Base-by-base conservation (phyloP, 1,140 invertebrate species). In the Polypedilum vanderplanki region DNA sequence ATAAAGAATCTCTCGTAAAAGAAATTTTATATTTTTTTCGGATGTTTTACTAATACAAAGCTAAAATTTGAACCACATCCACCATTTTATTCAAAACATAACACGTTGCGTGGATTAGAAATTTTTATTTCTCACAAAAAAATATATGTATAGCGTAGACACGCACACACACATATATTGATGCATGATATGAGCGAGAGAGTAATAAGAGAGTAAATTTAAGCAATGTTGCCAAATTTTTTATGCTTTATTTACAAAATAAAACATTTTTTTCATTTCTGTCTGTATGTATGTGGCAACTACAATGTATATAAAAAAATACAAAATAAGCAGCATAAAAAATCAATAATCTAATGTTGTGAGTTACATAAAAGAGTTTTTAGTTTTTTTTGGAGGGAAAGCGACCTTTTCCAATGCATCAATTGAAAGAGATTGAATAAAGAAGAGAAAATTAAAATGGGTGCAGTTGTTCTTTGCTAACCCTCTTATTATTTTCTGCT, bases 291-390 rank as follows among this genome's bases (percentile, higher is more conserved):
- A 18, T 70, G 46, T 12, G 46, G 46, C 46, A 57, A 57, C 46
- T 57, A 57, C 46, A 57, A n/a, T 33, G 24, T 3, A 15, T 3
- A 17, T 57, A 57, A 3, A 17, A 12, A 57, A 57, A 12, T 15
- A 57, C 46, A 57, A 20, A 18, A 12, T 70, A 70, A 20, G 18
- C 65, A 70, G 65, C 65, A 70, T 70, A 20, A 70, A 70, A 70
- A 70, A 70, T 70, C 65, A 70, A 70, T 70, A 70, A 70, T 70
- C 65, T 70, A 70, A 70, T 70, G 65, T 22, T 70, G 12, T 57
- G 46, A n/a, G 17, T 70, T 70, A 70, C 65, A 70, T 70, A 70
- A 70, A 70, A 18, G n/a, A 57, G 46, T 57, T 57, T 57, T 57
- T 12, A 57, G n/a, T 57, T 57, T 57, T 46, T 57, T 57, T 57